A percentile compares a stretch with the other conserved stretches of the same genome.
Conservation (phyloP, 2,797 vertebrate genomes). For the Leucoraja ocellata region DNA sequence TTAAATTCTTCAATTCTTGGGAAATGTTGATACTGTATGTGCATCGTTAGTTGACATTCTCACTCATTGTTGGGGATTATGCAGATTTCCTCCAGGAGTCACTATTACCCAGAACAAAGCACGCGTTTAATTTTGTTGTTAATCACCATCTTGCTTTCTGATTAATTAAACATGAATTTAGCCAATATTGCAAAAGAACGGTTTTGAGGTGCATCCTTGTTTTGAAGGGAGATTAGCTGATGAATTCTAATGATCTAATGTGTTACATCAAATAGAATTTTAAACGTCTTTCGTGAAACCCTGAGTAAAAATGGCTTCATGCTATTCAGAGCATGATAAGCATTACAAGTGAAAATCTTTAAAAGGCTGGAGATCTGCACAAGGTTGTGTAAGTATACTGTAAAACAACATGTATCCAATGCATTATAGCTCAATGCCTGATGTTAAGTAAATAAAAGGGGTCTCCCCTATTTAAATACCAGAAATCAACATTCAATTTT, state of each 20-base stretch:
- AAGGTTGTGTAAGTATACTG: neutral
- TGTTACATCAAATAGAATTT: neutral
- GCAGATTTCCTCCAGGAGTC: conserved; percentile 3
- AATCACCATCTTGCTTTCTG: neutral
- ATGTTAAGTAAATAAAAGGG: neutral
- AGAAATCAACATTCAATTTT: neutral
- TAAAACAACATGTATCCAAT: neutral
- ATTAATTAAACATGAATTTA: conserved; percentile 16
- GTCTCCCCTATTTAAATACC: neutral
- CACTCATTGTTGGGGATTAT: conserved; percentile 24
- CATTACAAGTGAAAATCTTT: neutral
- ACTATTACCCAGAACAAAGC: conserved; percentile 9
- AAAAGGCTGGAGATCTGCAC: conserved; percentile 8
- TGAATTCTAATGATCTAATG: conserved; percentile 22
- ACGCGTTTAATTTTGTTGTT: conserved; percentile 3
- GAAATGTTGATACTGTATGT: too few species aligned
- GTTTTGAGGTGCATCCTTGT: neutral
- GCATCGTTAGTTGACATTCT: conserved; percentile 27
- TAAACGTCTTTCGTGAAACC: neutral
- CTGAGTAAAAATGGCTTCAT: neutral
- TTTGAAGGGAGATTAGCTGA: conserved; percentile 24
- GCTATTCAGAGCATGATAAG: neutral
- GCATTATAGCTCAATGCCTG: neutral
- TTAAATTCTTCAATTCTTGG: neutral
- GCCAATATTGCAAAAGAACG: neutral